Conservation (phyloP, 2,888 invertebrate genomes). For the Dermolepida albohirtum region DNA sequence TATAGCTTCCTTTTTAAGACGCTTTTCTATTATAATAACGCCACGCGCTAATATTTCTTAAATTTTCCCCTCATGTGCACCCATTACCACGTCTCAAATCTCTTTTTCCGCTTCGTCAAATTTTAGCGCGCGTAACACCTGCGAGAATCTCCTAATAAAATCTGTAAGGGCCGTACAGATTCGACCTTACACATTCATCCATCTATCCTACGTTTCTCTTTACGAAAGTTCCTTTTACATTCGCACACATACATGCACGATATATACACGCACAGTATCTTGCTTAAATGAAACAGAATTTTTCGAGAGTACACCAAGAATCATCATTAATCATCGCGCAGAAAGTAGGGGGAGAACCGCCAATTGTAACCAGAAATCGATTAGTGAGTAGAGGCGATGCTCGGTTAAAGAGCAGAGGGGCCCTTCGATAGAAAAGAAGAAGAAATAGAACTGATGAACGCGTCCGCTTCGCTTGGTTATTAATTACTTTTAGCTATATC, state of each 20-base stretch:
- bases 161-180: conserved; percentile 14
- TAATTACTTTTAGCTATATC: conserved; percentile 31
- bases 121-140: conserved; percentile 25
- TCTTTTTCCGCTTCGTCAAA: conserved; percentile 23
- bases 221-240: too few relatives aligned
- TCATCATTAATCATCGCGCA: conserved; percentile 60
- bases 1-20: too few relatives aligned
- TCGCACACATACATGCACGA: too few relatives aligned
- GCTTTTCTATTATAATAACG: conserved; percentile 8
- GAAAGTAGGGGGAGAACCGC: conserved; percentile 34
- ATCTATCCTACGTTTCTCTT: too few relatives aligned
- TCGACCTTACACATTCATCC: not conserved
- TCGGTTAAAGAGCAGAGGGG: too few relatives aligned
- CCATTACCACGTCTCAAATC: conserved; percentile 32
- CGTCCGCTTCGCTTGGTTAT: conserved; percentile 2
- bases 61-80: conserved; percentile 15
- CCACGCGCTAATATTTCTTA: conserved; percentile 30
- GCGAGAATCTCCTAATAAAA: conserved; percentile 33
- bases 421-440: too few relatives aligned
- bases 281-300: conserved; percentile 31
- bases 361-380: conserved; percentile 62
- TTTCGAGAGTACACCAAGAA: too few relatives aligned
- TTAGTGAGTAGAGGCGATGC: conserved; percentile 52
- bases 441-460: conserved; percentile 10
- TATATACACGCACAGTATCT: conserved; percentile 8